These are phyloP conservation scores for Hemitrygon akajei DNA, from an alignment of 2,797 vertebrate species.

Conservation along the genomic window DNA sequence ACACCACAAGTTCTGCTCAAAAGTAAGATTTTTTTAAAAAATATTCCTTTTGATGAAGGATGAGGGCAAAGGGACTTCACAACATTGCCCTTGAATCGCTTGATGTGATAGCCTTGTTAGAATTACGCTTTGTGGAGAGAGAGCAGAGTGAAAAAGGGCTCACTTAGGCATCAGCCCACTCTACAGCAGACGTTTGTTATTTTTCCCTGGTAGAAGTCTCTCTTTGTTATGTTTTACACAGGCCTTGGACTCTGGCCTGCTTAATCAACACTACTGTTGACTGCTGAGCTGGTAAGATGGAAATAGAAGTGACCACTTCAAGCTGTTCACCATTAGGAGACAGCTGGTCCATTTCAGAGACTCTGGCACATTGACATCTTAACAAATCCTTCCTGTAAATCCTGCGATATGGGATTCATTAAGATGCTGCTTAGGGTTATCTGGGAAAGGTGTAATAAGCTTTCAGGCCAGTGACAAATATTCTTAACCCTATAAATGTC, in stretches of 20 bases:
- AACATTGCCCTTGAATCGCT: not conserved
- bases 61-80: conserved; percentile 17
- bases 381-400: conserved; percentile 43
- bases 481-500: conserved; percentile 8
- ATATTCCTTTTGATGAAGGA: conserved; percentile 20
- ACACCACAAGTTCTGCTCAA: conserved; percentile 7
- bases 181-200: conserved; percentile 8
- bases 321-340: conserved; percentile 44
- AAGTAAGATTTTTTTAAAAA: not conserved
- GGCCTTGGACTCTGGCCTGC: conserved; percentile 43
- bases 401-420: not conserved
- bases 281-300: conserved; percentile 39
- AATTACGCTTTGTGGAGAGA: conserved; percentile 25
- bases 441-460: conserved; percentile 39
- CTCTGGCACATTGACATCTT: conserved; percentile 45
- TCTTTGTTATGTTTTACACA: conserved; percentile 42
- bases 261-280: conserved; percentile 46
- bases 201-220: conserved; percentile 33
- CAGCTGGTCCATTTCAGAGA: conserved; percentile 45
- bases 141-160: not conserved
- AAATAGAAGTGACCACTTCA: conserved; percentile 48
- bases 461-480: conserved; percentile 19
- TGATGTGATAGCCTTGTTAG: conserved; percentile 1
- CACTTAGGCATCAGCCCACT: conserved; percentile 12
- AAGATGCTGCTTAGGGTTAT: conserved; percentile 42